Evolutionary conservation across 2,888 invertebrate genomes (phyloP).

Genomic region (Heliconius sara): DNA sequence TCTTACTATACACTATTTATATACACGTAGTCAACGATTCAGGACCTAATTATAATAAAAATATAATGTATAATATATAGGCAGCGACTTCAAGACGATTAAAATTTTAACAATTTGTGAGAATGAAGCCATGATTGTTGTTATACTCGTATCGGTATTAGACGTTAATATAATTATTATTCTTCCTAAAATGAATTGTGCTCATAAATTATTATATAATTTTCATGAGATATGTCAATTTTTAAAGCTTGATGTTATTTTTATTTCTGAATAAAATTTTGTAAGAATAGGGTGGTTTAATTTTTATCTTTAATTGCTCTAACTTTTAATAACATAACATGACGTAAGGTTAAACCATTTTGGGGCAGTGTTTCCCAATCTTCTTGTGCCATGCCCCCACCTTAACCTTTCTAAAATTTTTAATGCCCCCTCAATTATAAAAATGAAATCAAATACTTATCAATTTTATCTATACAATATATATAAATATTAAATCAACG

Average conservation of each 20-base stretch:
- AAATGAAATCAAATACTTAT: too few relatives aligned
- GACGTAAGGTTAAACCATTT: too few relatives aligned
- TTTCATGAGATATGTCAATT: conserved; percentile 79
- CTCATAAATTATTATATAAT: conserved; percentile 78
- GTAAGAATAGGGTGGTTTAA: conserved; percentile 58
- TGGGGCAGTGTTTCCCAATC: too few relatives aligned
- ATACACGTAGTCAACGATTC: conserved; percentile 41
- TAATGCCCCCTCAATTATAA: too few relatives aligned
- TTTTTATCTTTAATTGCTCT: conserved; percentile 30
- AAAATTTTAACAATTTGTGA: conserved; percentile 55
- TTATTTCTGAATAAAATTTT: conserved; percentile 81
- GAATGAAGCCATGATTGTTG: conserved; percentile 62
- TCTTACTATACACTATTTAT: conserved; percentile 43
- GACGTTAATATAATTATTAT: conserved; percentile 64
- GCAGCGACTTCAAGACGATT: conserved; percentile 28
- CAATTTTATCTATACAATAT: too few relatives aligned
- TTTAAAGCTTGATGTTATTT: conserved; percentile 81
- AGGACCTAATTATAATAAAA: conserved; percentile 38
- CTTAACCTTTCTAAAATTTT: too few relatives aligned
- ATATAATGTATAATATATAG: conserved; percentile 24
- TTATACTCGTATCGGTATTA: conserved; percentile 57
- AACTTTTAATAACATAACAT: neutral
- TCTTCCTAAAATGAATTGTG: conserved; percentile 72
- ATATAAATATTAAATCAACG: too few relatives aligned
- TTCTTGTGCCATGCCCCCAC: too few relatives aligned